These are phyloP conservation scores for Hyles vespertilio DNA, from an alignment of 1,140 invertebrate genomes.

Conservation along the genomic window DNA sequence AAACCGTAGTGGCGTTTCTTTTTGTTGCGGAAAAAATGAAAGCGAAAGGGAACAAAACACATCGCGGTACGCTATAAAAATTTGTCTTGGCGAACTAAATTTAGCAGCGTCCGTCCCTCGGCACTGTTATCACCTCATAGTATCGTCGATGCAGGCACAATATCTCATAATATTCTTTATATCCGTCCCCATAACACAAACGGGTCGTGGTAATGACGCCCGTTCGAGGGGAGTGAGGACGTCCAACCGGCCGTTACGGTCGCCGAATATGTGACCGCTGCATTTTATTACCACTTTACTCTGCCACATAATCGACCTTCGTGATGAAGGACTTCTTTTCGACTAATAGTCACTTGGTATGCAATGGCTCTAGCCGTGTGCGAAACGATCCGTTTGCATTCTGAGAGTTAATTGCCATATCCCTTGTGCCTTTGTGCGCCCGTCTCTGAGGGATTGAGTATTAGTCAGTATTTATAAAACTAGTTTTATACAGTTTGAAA, in stretches of 20 bases:
- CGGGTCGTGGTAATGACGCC: slow-evolving; percentile 64
- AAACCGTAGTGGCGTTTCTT: slow-evolving; percentile 6
- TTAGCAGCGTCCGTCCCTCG: slow-evolving; percentile 38
- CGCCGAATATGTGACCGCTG: slow-evolving; percentile 72
- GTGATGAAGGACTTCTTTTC: slow-evolving; percentile 67
- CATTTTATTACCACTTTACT: slow-evolving; percentile 74
- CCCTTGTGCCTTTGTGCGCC: no score
- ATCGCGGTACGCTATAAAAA: slow-evolving; percentile 35
- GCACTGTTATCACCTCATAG: slow-evolving; percentile 65
- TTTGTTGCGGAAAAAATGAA: slow-evolving; percentile 12
- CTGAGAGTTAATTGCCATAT: no score
- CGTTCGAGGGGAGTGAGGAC: slow-evolving; percentile 50
- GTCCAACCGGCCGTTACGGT: slow-evolving; percentile 65
- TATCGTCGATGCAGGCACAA: slow-evolving; percentile 62
- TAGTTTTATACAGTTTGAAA: no score
- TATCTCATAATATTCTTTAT: slow-evolving; percentile 75
- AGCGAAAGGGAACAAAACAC: slow-evolving; percentile 5
- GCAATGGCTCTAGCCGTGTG: slow-evolving; percentile 22
- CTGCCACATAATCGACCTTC: slow-evolving; percentile 73
- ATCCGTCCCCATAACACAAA: slow-evolving; percentile 67
- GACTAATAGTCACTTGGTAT: slow-evolving; percentile 56
- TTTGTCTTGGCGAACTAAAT: slow-evolving; percentile 47
- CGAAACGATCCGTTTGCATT: neutral
- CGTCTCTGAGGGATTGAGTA: no score
- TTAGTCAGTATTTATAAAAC: no score